Conservation (phyloP, 1,140 invertebrate genomes). For the Drusus annulatus region DNA sequence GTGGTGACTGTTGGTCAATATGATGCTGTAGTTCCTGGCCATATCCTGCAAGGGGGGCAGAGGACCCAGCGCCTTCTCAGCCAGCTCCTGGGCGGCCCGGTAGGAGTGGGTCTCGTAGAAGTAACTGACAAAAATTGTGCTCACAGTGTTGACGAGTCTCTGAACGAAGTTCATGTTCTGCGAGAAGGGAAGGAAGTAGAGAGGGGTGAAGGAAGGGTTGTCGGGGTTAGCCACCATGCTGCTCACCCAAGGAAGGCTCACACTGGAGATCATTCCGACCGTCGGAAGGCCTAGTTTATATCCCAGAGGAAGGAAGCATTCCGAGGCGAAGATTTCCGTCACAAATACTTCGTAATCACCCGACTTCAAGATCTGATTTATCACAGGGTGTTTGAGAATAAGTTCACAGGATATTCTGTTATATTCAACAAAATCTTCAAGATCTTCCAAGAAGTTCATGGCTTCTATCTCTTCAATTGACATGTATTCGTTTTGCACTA, state of each 20-base stretch:
- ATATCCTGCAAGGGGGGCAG: slow-evolving; percentile 67
- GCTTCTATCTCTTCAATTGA: slow-evolving; percentile 3
- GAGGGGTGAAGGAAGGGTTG: slow-evolving; percentile 70
- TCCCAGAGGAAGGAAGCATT: slow-evolving; percentile 65
- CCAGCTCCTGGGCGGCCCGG: slow-evolving; percentile 41
- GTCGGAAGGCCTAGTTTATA: slow-evolving; percentile 68
- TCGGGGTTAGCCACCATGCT: slow-evolving; percentile 71
- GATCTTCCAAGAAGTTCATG: not conserved
- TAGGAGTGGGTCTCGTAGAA: slow-evolving; percentile 38
- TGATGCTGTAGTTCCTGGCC: slow-evolving; percentile 66
- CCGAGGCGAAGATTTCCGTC: slow-evolving; percentile 54
- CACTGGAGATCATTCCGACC: slow-evolving; percentile 67
- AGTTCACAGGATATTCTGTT: slow-evolving; percentile 19
- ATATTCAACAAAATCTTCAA: slow-evolving; percentile 25
- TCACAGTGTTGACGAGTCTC: slow-evolving; percentile 65
- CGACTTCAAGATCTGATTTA: not conserved
- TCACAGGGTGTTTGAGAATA: not conserved
- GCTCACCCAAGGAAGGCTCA: slow-evolving; percentile 70
- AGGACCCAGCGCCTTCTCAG: slow-evolving; percentile 60
- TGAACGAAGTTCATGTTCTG: slow-evolving; percentile 70
- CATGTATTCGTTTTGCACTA: not conserved
- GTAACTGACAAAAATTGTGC: slow-evolving; percentile 18
- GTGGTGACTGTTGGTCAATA: slow-evolving; percentile 70
- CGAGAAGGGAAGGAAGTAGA: slow-evolving; percentile 64
- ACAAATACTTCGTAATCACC: slow-evolving; percentile 51